A percentile compares a stretch with the other conserved stretches of the same genome.
phyloP scores from a whole-genome alignment of 2,113 vertebrate genomes.

The Trematocara macrostoma region DNA sequence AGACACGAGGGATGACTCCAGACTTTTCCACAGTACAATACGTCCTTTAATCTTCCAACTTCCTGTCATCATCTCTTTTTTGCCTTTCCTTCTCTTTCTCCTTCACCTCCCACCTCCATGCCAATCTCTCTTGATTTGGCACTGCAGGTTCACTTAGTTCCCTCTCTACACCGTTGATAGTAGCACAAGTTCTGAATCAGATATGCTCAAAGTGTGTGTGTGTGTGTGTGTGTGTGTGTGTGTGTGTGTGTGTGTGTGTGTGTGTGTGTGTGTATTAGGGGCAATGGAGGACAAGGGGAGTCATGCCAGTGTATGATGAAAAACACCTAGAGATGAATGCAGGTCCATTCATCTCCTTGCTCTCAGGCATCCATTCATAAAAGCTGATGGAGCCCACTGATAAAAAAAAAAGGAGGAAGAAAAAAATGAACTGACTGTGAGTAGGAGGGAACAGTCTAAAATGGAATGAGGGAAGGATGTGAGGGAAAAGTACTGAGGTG shows the following conservation, averaged over 20 bases:
- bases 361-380: constrained; percentile 45
- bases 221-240: not conserved
- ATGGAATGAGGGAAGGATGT: not conserved
- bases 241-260: not conserved
- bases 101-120: not conserved
- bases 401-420: constrained; percentile 14
- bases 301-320: constrained; percentile 25
- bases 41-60: not conserved
- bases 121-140: not conserved
- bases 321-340: constrained; percentile 19
- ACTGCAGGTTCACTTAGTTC: not conserved
- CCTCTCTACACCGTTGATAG: not conserved
- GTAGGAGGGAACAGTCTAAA: not conserved
- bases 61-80: not conserved
- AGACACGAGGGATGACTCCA: not conserved
- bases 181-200: not conserved
- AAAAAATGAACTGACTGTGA: not conserved
- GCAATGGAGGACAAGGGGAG: not conserved
- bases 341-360: constrained; percentile 49
- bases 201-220: not conserved
- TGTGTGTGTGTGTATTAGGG: not conserved
- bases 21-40: not conserved
- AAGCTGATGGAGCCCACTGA: constrained; percentile 29
- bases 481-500: not conserved
- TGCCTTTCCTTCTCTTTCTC: not conserved